Percentiles rank a stretch among this genome's conserved stretches.
phyloP scores from a whole-genome alignment of 92 coral and sea anemone species.

The Parazoanthus atlanticus region DNA sequence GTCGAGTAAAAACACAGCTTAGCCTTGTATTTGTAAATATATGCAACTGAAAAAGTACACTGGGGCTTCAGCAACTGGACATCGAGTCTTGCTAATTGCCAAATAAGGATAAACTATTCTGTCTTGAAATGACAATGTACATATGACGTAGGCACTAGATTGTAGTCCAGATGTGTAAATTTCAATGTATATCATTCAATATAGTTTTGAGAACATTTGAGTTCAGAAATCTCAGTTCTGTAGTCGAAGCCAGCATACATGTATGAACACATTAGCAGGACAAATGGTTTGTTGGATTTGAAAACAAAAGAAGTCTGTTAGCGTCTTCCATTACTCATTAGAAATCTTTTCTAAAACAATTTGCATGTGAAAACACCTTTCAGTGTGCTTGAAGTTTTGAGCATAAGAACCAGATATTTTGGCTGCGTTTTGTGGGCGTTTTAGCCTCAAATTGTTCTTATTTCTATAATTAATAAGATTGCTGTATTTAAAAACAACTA shows the following conservation, averaged over 20 bases:
- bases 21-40: no score
- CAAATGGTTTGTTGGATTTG: neutral
- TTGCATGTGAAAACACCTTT: neutral
- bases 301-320: neutral
- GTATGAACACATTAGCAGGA: neutral
- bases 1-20: no score
- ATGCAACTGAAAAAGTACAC: no score
- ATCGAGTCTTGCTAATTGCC: slow-evolving; percentile 13
- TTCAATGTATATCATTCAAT: neutral
- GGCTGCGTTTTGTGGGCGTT: no score
- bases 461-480: no score
- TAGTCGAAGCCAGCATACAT: neutral
- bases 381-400: neutral
- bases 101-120: slow-evolving; percentile 35
- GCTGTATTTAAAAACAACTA: no score
- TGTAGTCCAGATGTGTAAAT: neutral
- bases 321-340: neutral
- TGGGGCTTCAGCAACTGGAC: neutral
- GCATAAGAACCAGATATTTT: no score
- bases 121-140: neutral
- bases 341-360: neutral
- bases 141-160: slow-evolving; percentile 22
- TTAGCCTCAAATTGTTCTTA: no score
- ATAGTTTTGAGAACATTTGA: neutral
- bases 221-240: neutral